phyloP scores from a whole-genome alignment of 2,113 vertebrate species.

The Coturnix japonica region DNA sequence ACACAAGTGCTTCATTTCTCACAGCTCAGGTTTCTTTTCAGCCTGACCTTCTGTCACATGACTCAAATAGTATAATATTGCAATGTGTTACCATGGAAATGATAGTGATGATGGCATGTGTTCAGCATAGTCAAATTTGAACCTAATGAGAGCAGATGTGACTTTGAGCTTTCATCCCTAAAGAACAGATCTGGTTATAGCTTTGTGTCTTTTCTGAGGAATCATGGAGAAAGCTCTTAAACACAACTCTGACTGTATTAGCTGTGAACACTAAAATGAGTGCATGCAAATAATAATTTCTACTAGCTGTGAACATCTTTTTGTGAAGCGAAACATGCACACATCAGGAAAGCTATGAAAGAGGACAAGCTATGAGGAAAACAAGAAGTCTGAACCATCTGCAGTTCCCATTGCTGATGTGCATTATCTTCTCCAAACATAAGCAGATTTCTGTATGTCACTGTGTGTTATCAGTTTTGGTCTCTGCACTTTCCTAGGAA shows the following conservation, averaged over 20 bases:
- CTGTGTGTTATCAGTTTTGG: conserved; percentile 18
- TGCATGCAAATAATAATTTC: neutral
- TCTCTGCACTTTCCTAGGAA: conserved; percentile 39
- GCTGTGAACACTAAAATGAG: neutral
- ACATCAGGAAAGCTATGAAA: neutral
- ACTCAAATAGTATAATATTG: conserved; percentile 30
- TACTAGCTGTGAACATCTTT: neutral
- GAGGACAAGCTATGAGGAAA: neutral
- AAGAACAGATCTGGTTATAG: conserved; percentile 2
- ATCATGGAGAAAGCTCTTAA: neutral
- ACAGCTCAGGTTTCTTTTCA: conserved; percentile 52
- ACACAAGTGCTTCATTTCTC: conserved; percentile 8
- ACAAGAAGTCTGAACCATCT: conserved; percentile 15
- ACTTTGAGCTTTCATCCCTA: neutral
- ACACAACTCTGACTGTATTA: neutral
- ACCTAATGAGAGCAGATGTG: conserved; percentile 54
- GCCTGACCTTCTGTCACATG: conserved; percentile 47
- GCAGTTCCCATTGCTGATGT: neutral
- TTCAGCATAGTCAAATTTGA: conserved; percentile 60
- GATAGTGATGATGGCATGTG: conserved; percentile 48
- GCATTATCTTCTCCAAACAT: conserved; percentile 15
- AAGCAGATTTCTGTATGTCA: conserved; percentile 8
- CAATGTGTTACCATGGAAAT: conserved; percentile 60
- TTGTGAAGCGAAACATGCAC: neutral
- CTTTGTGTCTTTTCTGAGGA: neutral